phyloP scores from a whole-genome alignment of 2,797 vertebrate genomes.

The Coregonus suidteri region DNA sequence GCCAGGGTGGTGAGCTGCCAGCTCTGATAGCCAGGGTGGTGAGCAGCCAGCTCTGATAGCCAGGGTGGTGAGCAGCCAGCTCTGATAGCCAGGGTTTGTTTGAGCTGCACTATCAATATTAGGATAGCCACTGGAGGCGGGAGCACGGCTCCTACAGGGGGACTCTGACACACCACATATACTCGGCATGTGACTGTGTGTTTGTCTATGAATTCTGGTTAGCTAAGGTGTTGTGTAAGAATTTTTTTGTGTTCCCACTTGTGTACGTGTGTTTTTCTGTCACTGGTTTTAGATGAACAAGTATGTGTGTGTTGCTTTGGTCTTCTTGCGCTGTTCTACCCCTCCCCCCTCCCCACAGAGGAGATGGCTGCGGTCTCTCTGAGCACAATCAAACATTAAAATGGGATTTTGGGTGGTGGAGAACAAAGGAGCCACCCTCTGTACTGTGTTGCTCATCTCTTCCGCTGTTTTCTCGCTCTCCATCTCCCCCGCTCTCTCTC shows the following conservation, averaged over 20 bases:
- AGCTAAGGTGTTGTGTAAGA: neutral
- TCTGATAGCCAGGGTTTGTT: slow-evolving; percentile 39
- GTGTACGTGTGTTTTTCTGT: neutral
- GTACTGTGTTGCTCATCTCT: slow-evolving; percentile 17
- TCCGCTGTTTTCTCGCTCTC: slow-evolving; percentile 1
- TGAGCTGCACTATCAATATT: slow-evolving; percentile 40
- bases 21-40: too few relatives aligned
- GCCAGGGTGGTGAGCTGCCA: too few relatives aligned
- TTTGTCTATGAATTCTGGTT: neutral
- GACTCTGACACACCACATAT: slow-evolving; percentile 26
- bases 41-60: too few relatives aligned
- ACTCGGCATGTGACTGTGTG: slow-evolving; percentile 8
- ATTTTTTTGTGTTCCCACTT: neutral
- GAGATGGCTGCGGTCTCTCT: slow-evolving; percentile 12
- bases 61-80: slow-evolving; percentile 20
- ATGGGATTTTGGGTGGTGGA: slow-evolving; percentile 33
- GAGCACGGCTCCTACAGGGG: slow-evolving; percentile 24
- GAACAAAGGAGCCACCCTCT: slow-evolving; percentile 42
- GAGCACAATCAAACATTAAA: slow-evolving; percentile 49
- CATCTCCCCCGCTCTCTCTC: slow-evolving; percentile 7
- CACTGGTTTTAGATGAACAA: neutral
- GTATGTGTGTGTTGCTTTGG: neutral
- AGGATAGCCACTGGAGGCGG: slow-evolving; percentile 40
- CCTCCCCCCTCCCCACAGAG: too few relatives aligned
- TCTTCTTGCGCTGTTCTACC: neutral